Evolutionary conservation across 2,113 vertebrate species (phyloP).

Genomic region (Suricata suricatta): DNA sequence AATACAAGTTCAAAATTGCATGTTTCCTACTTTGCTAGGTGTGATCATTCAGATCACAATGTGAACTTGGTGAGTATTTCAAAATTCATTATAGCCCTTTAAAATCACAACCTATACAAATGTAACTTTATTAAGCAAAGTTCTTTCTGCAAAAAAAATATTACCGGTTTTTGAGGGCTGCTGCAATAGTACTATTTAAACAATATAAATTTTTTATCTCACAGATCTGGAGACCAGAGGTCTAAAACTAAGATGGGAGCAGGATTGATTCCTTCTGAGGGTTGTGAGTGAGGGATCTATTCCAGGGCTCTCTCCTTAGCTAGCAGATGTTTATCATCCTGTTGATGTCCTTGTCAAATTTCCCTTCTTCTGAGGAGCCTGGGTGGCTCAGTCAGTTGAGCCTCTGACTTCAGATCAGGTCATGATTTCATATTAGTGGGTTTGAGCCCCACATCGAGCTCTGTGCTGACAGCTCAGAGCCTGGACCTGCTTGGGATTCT

Average conservation of each 20-base stretch:
- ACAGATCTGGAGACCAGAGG: not conserved
- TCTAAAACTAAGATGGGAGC: not conserved
- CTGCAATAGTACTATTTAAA: not conserved
- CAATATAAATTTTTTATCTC: not conserved
- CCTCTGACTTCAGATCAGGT: too few relatives aligned
- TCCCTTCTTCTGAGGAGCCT: not conserved
- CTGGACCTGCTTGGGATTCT: too few relatives aligned
- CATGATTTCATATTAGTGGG: too few relatives aligned
- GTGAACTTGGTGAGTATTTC: not conserved
- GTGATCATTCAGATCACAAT: too few relatives aligned
- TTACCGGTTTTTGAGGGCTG: not conserved
- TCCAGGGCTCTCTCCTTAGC: not conserved
- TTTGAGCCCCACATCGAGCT: too few relatives aligned
- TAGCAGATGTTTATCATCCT: not conserved
- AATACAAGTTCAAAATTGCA: not conserved
- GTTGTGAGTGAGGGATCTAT: not conserved
- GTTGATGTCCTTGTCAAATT: not conserved
- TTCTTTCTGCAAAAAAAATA: not conserved
- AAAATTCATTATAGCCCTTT: not conserved
- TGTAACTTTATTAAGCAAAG: not conserved
- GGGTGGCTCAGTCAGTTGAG: too few relatives aligned
- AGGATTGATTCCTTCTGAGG: not conserved
- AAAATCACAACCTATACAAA: not conserved
- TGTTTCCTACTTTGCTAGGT: not conserved
- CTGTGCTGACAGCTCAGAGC: too few relatives aligned